Evolutionary conservation across 2,888 invertebrate species (phyloP).

Genomic region (Tinea trinotella): DNA sequence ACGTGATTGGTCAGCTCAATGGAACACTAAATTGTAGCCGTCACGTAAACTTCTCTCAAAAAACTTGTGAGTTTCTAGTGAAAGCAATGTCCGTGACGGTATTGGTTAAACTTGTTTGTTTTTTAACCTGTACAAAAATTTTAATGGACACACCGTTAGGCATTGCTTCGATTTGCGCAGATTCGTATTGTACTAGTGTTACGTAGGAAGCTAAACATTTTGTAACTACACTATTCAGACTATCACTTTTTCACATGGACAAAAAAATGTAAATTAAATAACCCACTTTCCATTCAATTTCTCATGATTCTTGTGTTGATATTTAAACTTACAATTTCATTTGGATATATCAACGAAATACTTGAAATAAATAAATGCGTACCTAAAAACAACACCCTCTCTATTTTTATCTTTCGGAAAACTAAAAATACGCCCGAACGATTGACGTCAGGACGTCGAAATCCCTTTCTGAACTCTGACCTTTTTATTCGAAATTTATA

Average conservation of each 20-base stretch:
- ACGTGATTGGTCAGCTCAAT: slow-evolving; percentile 10
- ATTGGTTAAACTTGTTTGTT: slow-evolving; percentile 26
- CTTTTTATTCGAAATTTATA: too few species aligned
- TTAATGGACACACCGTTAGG: slow-evolving; percentile 25
- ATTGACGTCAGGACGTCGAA: slow-evolving; percentile 23
- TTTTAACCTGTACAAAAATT: slow-evolving; percentile 27
- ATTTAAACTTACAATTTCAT: too few species aligned
- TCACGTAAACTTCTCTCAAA: slow-evolving; percentile 17
- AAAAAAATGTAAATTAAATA: not conserved
- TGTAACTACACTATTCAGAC: not conserved
- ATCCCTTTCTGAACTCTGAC: slow-evolving; percentile 31
- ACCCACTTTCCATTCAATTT: not conserved
- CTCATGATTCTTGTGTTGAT: too few species aligned
- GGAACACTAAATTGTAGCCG: slow-evolving; percentile 11
- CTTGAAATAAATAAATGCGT: not conserved
- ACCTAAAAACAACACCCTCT: not conserved
- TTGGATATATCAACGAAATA: not conserved
- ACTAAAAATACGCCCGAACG: not conserved
- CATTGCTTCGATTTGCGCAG: not conserved
- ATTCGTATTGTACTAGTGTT: not conserved
- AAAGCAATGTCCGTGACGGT: slow-evolving; percentile 31
- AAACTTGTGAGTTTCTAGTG: slow-evolving; percentile 27
- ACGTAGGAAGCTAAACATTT: slow-evolving; percentile 6
- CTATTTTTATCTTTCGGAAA: not conserved
- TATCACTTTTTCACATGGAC: not conserved